These are phyloP conservation scores for Sericinus montela DNA, from an alignment of 2,888 invertebrate species.

Conservation along the genomic window DNA sequence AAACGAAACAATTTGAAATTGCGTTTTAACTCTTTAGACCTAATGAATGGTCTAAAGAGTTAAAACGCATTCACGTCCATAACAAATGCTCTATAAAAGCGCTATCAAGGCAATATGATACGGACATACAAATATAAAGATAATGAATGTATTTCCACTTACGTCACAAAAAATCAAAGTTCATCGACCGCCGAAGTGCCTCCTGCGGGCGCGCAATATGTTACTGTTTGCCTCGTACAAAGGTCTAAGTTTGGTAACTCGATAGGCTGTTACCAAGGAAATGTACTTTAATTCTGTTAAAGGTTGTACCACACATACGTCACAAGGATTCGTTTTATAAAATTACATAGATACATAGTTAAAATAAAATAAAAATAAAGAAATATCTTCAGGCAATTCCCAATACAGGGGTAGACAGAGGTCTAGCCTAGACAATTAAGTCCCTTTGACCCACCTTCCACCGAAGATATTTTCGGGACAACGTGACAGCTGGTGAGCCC, in stretches of 20 bases:
- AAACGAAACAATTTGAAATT: too few species aligned
- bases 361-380: too few species aligned
- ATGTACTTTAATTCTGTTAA: not conserved
- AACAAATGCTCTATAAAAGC: slow-evolving; percentile 7
- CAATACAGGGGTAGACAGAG: too few species aligned
- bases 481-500: too few species aligned
- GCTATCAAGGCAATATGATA: slow-evolving; percentile 14
- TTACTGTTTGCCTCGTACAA: slow-evolving; percentile 35
- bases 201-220: slow-evolving; percentile 38
- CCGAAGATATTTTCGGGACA: too few species aligned
- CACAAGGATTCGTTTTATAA: too few species aligned
- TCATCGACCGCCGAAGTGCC: slow-evolving; percentile 43
- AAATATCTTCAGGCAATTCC: too few species aligned
- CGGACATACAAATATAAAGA: slow-evolving; percentile 9
- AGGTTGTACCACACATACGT: too few species aligned
- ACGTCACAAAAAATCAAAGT: slow-evolving; percentile 30
- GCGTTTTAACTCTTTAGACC: too few species aligned
- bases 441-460: too few species aligned
- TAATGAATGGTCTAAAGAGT: not conserved
- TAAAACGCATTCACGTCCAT: slow-evolving; percentile 4
- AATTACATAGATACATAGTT: too few species aligned
- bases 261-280: slow-evolving; percentile 28
- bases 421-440: too few species aligned
- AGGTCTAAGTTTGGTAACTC: slow-evolving; percentile 25
- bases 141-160: slow-evolving; percentile 10